Percentiles rank a stretch among this genome's conserved stretches.
phyloP scores from a whole-genome alignment of 2,888 invertebrate genomes.

The Xylota segnis region DNA sequence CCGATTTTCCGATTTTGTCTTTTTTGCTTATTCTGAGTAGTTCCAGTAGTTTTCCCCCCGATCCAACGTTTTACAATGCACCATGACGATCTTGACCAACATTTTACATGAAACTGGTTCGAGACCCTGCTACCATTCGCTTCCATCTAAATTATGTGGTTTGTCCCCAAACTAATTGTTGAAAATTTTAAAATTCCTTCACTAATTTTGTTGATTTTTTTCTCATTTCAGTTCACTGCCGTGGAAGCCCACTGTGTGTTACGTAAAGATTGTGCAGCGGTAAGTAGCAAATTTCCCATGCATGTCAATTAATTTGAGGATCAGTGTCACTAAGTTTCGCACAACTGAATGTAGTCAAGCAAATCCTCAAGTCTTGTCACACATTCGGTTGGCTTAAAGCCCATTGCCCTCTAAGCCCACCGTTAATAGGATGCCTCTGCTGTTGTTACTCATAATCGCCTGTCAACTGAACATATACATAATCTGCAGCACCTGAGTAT shows the following conservation, averaged over 20 bases:
- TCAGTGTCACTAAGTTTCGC: constrained; percentile 53
- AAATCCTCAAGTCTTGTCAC: constrained; percentile 42
- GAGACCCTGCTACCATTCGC: too few relatives aligned
- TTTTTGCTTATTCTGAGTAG: too few relatives aligned
- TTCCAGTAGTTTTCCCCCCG: too few relatives aligned
- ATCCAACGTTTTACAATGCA: too few relatives aligned
- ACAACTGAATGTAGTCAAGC: constrained; percentile 1
- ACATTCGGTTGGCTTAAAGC: constrained; percentile 40
- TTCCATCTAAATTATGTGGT: too few relatives aligned
- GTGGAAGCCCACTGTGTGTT: constrained; percentile 53
- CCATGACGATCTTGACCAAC: too few relatives aligned
- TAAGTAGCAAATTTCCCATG: constrained; percentile 57
- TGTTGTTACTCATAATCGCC: constrained; percentile 37
- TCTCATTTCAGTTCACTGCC: constrained; percentile 63
- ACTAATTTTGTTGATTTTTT: too few relatives aligned
- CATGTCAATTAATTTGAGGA: constrained; percentile 41
- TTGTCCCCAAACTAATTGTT: too few relatives aligned
- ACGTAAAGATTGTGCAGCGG: constrained; percentile 69
- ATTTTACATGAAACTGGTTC: too few relatives aligned
- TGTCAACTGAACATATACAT: constrained; percentile 13
- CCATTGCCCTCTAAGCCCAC: constrained; percentile 52
- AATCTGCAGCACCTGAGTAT: constrained; percentile 15
- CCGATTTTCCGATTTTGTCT: too few relatives aligned
- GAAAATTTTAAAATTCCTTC: too few relatives aligned
- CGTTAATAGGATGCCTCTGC: constrained; percentile 20